Conservation (phyloP, 2,888 invertebrate genomes). For the Diarsia rubi region DNA sequence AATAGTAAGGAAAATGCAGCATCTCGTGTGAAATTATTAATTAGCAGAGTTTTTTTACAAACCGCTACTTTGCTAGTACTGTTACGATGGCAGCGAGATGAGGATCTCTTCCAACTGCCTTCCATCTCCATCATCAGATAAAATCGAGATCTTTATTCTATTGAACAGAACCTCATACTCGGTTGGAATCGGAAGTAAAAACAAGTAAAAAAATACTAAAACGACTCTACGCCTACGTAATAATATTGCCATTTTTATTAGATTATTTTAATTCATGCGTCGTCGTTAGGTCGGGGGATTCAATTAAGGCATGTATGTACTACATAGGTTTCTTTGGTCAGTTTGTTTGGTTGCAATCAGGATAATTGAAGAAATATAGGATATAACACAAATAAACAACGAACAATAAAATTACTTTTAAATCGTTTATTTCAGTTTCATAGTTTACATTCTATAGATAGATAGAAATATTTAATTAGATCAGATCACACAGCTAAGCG, state of each 20-base stretch:
- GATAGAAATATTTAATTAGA: constrained; percentile 87
- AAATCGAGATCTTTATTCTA: neutral
- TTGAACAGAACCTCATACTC: too few relatives aligned
- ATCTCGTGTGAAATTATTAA: too few relatives aligned
- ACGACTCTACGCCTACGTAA: too few relatives aligned
- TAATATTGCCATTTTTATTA: too few relatives aligned
- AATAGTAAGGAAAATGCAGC: too few relatives aligned
- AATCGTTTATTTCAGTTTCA: constrained; percentile 88
- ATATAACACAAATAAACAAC: constrained; percentile 78
- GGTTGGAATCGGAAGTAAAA: too few relatives aligned
- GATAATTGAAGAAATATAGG: neutral
- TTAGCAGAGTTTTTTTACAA: too few relatives aligned
- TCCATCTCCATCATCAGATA: neutral
- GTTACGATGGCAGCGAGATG: too few relatives aligned
- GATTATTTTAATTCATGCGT: too few relatives aligned
- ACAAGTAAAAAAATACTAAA: too few relatives aligned
- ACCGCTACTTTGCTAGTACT: too few relatives aligned
- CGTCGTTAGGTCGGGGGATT: too few relatives aligned
- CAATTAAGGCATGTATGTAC: neutral
- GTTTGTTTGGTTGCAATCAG: neutral
- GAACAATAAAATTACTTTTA: constrained; percentile 83
- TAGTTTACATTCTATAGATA: constrained; percentile 90
- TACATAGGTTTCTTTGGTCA: neutral
- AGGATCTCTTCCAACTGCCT: neutral
- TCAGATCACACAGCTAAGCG: constrained; percentile 91